A percentile compares a stretch with the other conserved stretches of the same genome.
phyloP scores from a whole-genome alignment of 2,113 vertebrate species.

The Bufo gargarizans region DNA sequence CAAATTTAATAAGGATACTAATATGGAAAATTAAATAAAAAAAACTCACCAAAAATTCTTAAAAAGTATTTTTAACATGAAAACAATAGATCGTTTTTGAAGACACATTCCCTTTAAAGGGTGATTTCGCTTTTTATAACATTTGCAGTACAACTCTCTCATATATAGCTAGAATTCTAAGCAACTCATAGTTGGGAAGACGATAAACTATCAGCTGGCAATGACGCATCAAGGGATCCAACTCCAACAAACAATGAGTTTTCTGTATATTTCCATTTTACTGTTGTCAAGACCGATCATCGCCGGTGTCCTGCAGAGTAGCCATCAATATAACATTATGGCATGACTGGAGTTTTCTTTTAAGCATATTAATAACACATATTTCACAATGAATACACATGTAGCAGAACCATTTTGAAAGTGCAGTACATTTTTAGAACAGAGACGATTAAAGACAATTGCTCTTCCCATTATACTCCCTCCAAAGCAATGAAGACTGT shows the following conservation, averaged over 20 bases:
- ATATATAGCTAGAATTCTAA: background rate
- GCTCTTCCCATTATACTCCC: constrained; percentile 5
- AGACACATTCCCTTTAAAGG: background rate
- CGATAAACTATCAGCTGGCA: background rate
- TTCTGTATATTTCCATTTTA: background rate
- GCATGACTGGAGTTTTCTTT: background rate
- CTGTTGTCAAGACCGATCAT: too few relatives aligned
- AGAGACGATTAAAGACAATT: constrained; percentile 11
- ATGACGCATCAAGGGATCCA: background rate
- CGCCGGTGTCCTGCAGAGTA: background rate
- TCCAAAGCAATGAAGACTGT: background rate
- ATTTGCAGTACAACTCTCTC: background rate
- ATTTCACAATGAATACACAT: background rate
- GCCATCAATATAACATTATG: background rate
- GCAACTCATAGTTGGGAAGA: background rate
- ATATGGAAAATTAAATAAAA: too few relatives aligned
- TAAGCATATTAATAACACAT: background rate
- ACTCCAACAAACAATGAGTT: background rate
- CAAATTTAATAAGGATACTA: too few relatives aligned
- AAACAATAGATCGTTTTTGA: too few relatives aligned
- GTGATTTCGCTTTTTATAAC: background rate
- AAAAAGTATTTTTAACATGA: too few relatives aligned
- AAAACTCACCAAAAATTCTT: too few relatives aligned
- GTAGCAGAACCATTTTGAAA: background rate
- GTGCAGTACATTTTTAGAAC: background rate